phyloP scores from a whole-genome alignment of 1,140 invertebrate genomes.

The Epicauta chinensis region DNA sequence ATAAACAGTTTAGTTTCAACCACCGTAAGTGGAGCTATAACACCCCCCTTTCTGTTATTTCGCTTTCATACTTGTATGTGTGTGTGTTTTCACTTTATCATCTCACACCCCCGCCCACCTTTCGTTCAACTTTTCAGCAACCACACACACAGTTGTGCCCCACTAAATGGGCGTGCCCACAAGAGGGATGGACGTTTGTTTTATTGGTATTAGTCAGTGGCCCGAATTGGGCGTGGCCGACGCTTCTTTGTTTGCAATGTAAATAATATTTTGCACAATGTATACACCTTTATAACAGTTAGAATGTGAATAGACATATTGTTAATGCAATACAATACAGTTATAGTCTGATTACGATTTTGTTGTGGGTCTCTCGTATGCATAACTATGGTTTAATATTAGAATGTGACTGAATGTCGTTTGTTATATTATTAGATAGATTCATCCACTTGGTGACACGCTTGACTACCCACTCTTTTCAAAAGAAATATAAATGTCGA shows the following conservation, averaged over 20 bases:
- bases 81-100: too few species aligned
- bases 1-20: too few species aligned
- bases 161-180: conserved; percentile 19
- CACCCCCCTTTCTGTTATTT: too few species aligned
- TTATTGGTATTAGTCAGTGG: conserved; percentile 41
- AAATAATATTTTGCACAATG: conserved; percentile 45
- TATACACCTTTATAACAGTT: conserved; percentile 39
- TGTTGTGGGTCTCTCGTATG: conserved; percentile 28
- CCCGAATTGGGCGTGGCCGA: conserved; percentile 38
- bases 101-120: too few species aligned
- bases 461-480: conserved; percentile 26
- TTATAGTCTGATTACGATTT: conserved; percentile 28
- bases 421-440: conserved; percentile 39
- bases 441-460: conserved; percentile 34
- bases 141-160: conserved; percentile 2
- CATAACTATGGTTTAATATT: conserved; percentile 40
- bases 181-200: conserved; percentile 18
- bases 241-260: conserved; percentile 40
- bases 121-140: too few species aligned
- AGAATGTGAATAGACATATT: conserved; percentile 29
- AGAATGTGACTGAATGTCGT: conserved; percentile 32
- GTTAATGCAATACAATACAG: neutral
- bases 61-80: too few species aligned
- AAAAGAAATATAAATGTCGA: too few species aligned
- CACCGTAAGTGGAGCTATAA: too few species aligned